These are phyloP conservation scores for Eupeodes latifasciatus DNA, from an alignment of 2,888 invertebrate genomes.

Conservation along the genomic window DNA sequence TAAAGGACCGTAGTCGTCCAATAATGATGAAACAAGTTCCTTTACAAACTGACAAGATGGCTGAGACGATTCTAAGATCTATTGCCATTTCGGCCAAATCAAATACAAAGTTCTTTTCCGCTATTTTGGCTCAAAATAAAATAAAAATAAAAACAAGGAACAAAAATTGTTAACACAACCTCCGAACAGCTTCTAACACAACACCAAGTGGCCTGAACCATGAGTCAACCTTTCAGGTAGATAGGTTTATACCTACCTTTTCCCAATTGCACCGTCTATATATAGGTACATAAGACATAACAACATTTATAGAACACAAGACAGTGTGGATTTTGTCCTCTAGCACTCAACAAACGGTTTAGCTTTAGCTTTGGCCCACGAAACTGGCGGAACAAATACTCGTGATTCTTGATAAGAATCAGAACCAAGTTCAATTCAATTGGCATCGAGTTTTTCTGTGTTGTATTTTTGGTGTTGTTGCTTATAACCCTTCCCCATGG, in stretches of 20 bases:
- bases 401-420: slow-evolving; percentile 84
- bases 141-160: background rate
- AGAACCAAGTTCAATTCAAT: slow-evolving; percentile 83
- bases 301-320: slow-evolving; percentile 1
- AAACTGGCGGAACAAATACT: slow-evolving; percentile 82
- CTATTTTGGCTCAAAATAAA: slow-evolving; percentile 36
- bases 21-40: slow-evolving; percentile 34
- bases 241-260: slow-evolving; percentile 21
- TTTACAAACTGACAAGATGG: slow-evolving; percentile 35
- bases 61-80: slow-evolving; percentile 43
- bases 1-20: background rate
- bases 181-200: slow-evolving; percentile 70
- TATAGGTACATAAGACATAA: background rate
- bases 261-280: slow-evolving; percentile 23
- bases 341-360: slow-evolving; percentile 58
- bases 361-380: slow-evolving; percentile 48
- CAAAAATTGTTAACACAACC: slow-evolving; percentile 72
- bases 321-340: slow-evolving; percentile 57
- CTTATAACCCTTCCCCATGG: slow-evolving; percentile 14
- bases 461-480: slow-evolving; percentile 25
- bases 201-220: slow-evolving; percentile 70
- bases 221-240: slow-evolving; percentile 59
- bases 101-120: slow-evolving; percentile 66
- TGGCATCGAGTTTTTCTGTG: slow-evolving; percentile 69
- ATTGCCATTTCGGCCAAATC: slow-evolving; percentile 65